Conservation (phyloP, 2,888 invertebrate species). For the Lydus trimaculatus region DNA sequence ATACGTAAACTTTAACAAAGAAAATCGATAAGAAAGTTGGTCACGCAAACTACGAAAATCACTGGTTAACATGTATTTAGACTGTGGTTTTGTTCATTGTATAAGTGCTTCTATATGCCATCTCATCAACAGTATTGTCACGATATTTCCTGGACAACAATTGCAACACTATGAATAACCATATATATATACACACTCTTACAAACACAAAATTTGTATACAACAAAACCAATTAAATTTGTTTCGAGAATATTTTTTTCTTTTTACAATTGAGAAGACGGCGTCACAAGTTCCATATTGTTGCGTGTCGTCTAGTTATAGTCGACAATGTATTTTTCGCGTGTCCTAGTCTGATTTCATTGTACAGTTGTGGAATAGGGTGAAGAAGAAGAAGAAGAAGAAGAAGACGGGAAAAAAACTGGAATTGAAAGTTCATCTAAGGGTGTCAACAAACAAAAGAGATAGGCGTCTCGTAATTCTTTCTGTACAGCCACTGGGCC, state of each 20-base stretch:
- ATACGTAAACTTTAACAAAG: slow-evolving; percentile 41
- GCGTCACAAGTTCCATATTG: neutral
- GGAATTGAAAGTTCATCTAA: neutral
- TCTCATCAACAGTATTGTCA: slow-evolving; percentile 10
- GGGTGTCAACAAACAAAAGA: neutral
- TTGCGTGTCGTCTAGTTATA: neutral
- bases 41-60: slow-evolving; percentile 38
- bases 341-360: neutral
- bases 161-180: neutral
- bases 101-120: slow-evolving; percentile 22
- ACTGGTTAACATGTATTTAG: slow-evolving; percentile 31
- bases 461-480: neutral
- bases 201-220: neutral
- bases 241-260: neutral
- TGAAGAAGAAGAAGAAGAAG: neutral
- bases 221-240: neutral
- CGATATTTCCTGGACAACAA: slow-evolving; percentile 14
- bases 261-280: neutral
- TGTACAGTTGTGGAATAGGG: neutral
- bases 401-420: neutral
- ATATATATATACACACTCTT: neutral
- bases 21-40: slow-evolving; percentile 42
- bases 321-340: slow-evolving; percentile 4
- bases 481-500: neutral
- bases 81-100: slow-evolving; percentile 26